Evolutionary conservation across 2,797 vertebrate species (phyloP).

Genomic region (Cirrhinus molitorella): DNA sequence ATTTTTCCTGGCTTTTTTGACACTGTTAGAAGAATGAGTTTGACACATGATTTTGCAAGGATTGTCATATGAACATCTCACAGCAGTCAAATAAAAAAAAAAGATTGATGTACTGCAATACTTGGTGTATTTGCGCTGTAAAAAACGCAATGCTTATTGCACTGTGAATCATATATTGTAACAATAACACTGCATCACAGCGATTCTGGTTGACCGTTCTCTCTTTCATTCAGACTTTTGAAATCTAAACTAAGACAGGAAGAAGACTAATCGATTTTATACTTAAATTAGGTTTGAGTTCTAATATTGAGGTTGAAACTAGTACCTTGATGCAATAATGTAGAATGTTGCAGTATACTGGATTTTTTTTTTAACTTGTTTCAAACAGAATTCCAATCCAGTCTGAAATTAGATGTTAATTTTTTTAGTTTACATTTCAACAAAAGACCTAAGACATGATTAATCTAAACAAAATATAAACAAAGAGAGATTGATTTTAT

Average conservation of each 20-base stretch:
- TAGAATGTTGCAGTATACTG: not conserved
- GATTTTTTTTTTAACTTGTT: not conserved
- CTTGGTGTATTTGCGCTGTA: slow-evolving; percentile 14
- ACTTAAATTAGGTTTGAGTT: slow-evolving; percentile 5
- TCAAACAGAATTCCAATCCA: not conserved
- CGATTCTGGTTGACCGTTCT: not conserved
- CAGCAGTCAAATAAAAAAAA: slow-evolving; percentile 47
- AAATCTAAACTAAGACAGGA: not conserved
- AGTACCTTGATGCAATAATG: slow-evolving; percentile 5
- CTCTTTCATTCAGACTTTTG: not conserved
- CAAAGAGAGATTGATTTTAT: too few relatives aligned
- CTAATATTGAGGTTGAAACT: not conserved
- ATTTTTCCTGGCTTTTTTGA: not conserved
- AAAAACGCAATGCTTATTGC: slow-evolving; percentile 33
- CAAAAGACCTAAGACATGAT: too few relatives aligned
- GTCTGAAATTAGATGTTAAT: not conserved
- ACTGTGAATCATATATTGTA: slow-evolving; percentile 15
- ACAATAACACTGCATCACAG: slow-evolving; percentile 15
- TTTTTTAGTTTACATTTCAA: too few relatives aligned
- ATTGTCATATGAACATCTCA: slow-evolving; percentile 40
- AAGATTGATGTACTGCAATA: slow-evolving; percentile 46
- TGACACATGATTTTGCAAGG: slow-evolving; percentile 41
- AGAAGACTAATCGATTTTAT: slow-evolving; percentile 12
- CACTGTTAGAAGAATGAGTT: not conserved
- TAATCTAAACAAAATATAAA: not conserved